Percentiles rank a stretch among this genome's conserved stretches.
Evolutionary conservation across 2,888 invertebrate species (phyloP).

Genomic region (Pegoplata infirma): DNA sequence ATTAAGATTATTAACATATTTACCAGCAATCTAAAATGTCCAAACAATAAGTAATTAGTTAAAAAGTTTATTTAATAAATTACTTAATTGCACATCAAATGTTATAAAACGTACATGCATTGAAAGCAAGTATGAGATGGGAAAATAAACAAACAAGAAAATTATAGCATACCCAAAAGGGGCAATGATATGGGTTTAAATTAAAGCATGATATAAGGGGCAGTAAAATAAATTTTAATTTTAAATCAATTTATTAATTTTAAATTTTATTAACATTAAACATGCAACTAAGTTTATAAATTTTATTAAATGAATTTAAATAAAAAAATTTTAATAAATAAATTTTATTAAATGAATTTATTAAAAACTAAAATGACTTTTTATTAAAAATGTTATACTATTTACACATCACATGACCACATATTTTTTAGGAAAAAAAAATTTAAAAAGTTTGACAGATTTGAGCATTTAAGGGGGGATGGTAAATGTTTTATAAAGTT

Average conservation of each 20-base stretch:
- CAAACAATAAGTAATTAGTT: slow-evolving; percentile 59
- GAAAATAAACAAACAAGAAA: slow-evolving; percentile 32
- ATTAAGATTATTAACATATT: slow-evolving; percentile 56
- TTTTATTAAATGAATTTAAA: too few species aligned
- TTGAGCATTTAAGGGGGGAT: too few species aligned
- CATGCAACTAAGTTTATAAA: too few species aligned
- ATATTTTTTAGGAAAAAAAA: slow-evolving; percentile 3
- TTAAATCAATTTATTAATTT: slow-evolving; percentile 22
- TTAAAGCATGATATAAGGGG: not conserved
- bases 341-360: too few species aligned
- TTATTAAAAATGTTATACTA: slow-evolving; percentile 28
- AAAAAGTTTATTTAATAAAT: slow-evolving; percentile 63
- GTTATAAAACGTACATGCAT: slow-evolving; percentile 1
- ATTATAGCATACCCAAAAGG: slow-evolving; percentile 1
- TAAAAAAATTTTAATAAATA: too few species aligned
- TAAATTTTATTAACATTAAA: too few species aligned
- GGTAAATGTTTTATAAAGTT: too few species aligned
- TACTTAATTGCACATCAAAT: slow-evolving; percentile 58
- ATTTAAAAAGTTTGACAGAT: slow-evolving; percentile 10
- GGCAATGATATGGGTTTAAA: not conserved
- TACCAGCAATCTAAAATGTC: slow-evolving; percentile 46
- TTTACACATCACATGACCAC: slow-evolving; percentile 33
- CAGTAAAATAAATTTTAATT: slow-evolving; percentile 1
- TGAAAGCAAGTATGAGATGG: not conserved
- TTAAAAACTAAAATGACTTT: slow-evolving; percentile 19